A percentile compares a stretch with the other conserved stretches of the same genome.
Conservation (phyloP, 2,797 vertebrate genomes). For the Cynopterus sphinx region DNA sequence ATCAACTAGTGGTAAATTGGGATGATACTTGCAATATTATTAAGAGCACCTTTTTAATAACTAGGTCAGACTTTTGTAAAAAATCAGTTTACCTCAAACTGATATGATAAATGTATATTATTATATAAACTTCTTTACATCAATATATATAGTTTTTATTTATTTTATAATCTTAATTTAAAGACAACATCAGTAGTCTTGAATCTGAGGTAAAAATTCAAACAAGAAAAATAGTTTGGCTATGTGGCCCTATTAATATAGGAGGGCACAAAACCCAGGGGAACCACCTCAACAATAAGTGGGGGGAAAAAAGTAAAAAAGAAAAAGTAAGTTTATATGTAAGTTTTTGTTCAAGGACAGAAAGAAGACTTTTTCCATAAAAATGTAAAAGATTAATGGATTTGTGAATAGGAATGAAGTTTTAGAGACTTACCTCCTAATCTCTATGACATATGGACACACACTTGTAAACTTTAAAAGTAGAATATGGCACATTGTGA, state of each 20-base stretch:
- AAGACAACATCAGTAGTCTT: not conserved
- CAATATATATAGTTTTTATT: not conserved
- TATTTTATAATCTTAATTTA: slow-evolving; percentile 5
- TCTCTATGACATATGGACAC: slow-evolving; percentile 71
- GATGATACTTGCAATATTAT: not conserved
- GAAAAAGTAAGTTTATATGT: not conserved
- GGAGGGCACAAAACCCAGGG: not conserved
- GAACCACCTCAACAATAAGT: slow-evolving; percentile 26
- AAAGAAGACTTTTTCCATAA: slow-evolving; percentile 75
- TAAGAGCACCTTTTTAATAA: not conserved
- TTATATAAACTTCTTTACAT: not conserved
- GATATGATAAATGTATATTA: not conserved
- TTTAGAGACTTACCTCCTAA: slow-evolving; percentile 70
- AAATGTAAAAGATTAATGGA: slow-evolving; percentile 77
- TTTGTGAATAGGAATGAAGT: slow-evolving; percentile 72
- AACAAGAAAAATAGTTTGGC: not conserved
- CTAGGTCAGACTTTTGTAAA: not conserved
- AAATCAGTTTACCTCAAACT: not conserved
- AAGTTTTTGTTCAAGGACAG: slow-evolving; percentile 49
- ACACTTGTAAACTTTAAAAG: slow-evolving; percentile 32
- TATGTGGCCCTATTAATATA: not conserved
- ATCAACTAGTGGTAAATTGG: not conserved
- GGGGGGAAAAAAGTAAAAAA: slow-evolving; percentile 1
- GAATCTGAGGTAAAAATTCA: slow-evolving; percentile 7
- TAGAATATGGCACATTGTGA: not conserved